Evolutionary conservation across 2,888 invertebrate species (phyloP).

Genomic region (Eumerus sabulonum): DNA sequence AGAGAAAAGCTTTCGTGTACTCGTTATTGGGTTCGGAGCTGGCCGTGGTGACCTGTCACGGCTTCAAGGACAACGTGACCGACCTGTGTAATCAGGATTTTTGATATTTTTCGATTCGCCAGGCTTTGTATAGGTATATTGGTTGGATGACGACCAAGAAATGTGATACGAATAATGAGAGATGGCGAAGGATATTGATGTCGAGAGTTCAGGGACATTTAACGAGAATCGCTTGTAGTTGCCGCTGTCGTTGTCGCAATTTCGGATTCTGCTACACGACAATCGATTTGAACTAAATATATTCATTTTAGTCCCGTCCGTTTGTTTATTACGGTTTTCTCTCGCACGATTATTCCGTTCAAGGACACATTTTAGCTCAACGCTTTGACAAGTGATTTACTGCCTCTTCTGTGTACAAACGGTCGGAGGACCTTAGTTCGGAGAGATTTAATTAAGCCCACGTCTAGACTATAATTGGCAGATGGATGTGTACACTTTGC

Average conservation of each 20-base stretch:
- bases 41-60: conserved; percentile 22
- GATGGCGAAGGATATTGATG: not conserved
- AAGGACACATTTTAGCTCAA: not conserved
- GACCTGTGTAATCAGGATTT: conserved; percentile 10
- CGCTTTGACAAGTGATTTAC: too few species aligned
- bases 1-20: conserved; percentile 52
- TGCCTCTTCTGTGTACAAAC: too few species aligned
- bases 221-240: too few species aligned
- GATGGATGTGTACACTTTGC: conserved; percentile 3
- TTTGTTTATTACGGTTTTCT: not conserved
- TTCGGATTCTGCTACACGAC: not conserved
- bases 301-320: too few species aligned
- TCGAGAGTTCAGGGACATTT: too few species aligned
- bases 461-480: conserved; percentile 35
- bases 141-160: not conserved
- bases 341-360: not conserved
- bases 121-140: too few species aligned
- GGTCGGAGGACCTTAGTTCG: too few species aligned
- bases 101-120: too few species aligned
- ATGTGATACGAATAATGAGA: conserved; percentile 43
- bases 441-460: conserved; percentile 15
- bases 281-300: not conserved
- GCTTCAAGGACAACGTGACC: conserved; percentile 26
- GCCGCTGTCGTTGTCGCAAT: not conserved
- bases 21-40: conserved; percentile 8